Evolutionary conservation across 1,140 invertebrate species (phyloP), one percentile per base, ranked within the genome.

Genomic region (Diploscapter pachys): DNA sequence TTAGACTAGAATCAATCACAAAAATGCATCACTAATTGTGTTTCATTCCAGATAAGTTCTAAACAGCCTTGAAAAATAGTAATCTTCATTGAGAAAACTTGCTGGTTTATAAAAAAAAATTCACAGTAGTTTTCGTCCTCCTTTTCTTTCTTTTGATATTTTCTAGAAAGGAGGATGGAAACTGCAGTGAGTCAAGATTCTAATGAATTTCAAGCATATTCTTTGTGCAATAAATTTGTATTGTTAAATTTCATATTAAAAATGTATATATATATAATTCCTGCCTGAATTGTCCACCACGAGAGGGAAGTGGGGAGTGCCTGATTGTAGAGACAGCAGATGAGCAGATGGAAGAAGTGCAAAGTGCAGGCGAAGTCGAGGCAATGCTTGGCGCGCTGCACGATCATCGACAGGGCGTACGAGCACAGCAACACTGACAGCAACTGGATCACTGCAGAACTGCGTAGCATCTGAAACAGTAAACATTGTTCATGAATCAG

Each of bases 331-430:
- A 90, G 54, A 52, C 55, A 56, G 49, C 48, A 54, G 5, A 56
- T 51, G 52, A 68, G 48, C 52, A 52, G 88, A 87, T 99, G 96
- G 70, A 96, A 88, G 2, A 94, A 86, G 87, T 97, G 93, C 79
- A 91, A 91, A 63, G 96, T 99, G 81, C 91, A 90, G 79, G 92
- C 91, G 89, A 96, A 99, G 86, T 99, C 96, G 85, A 97, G 90
- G 86, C 94, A 97, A 81, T 93, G 90, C 86, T 96, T 96, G 9
- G 94, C 95, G 77, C 94, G 88, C 83, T 93, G 91, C 5, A 98
- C 92, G 54, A 96, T 87, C 81, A 90, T 90, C 91, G 93, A 95
- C 53, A 96, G 87, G 2, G 90, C 89, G 53, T 92, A 85, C 13
- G 93, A 90, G 74, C 93, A 90, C 81, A 67, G 61, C 5, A 78